Evolutionary conservation across 2,797 vertebrate species (phyloP).

Genomic region (Rhinophrynus dorsalis): DNA sequence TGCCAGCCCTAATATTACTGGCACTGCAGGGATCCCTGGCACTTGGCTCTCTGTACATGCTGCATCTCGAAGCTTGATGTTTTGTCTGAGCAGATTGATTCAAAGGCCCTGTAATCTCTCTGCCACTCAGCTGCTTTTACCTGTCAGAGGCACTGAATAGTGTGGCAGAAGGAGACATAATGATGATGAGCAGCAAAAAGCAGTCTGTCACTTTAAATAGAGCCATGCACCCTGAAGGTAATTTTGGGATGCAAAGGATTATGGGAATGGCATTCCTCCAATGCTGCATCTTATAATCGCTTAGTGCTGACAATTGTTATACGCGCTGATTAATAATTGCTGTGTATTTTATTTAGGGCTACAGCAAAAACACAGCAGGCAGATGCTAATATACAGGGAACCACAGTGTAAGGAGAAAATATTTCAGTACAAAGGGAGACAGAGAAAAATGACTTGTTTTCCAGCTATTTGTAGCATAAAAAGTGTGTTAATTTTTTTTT

Average conservation of each 20-base stretch:
- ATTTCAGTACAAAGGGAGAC: too few species aligned
- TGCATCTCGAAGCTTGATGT: slow-evolving; percentile 17
- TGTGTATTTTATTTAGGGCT: background rate
- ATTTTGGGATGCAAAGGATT: background rate
- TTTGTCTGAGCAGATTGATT: slow-evolving; percentile 30
- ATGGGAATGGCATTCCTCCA: background rate
- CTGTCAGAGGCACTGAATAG: slow-evolving; percentile 12
- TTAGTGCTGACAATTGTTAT: background rate
- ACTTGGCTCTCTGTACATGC: slow-evolving; percentile 1
- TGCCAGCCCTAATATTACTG: slow-evolving; percentile 22
- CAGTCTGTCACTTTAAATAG: slow-evolving; percentile 35
- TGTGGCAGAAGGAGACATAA: slow-evolving; percentile 18
- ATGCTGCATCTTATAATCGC: background rate
- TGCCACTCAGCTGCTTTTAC: slow-evolving; percentile 36
- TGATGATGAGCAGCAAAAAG: slow-evolving; percentile 19
- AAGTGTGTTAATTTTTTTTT: too few species aligned
- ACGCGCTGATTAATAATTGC: background rate
- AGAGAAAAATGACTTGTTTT: too few species aligned
- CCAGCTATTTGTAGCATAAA: too few species aligned
- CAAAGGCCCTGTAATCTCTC: slow-evolving; percentile 24
- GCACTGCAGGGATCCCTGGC: slow-evolving; percentile 34
- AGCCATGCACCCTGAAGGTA: background rate
- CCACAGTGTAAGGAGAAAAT: too few species aligned
- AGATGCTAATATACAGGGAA: background rate
- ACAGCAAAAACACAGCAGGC: background rate